These are phyloP conservation scores for Ceratina calcarata DNA, from an alignment of 1,140 invertebrate genomes.

Conservation along the genomic window DNA sequence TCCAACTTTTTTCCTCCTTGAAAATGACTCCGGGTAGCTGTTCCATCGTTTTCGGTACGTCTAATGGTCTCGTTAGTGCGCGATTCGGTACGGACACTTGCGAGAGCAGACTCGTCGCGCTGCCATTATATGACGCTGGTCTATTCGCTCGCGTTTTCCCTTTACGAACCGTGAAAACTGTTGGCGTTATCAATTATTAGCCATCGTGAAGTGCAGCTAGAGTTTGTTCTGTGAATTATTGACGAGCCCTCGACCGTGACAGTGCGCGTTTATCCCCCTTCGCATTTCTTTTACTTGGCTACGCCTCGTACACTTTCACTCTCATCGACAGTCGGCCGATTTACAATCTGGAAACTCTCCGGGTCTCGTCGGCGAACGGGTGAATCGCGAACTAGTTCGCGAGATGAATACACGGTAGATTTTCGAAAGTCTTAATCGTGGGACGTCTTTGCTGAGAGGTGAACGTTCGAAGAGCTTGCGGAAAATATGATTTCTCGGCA, in stretches of 20 bases:
- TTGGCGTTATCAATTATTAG: slow-evolving; percentile 37
- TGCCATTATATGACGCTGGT: neutral
- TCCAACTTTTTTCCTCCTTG: slow-evolving; percentile 29
- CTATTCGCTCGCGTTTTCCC: neutral
- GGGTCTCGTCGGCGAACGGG: too few relatives aligned
- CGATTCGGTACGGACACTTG: slow-evolving; percentile 7
- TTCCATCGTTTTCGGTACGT: slow-evolving; percentile 12
- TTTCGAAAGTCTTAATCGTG: too few relatives aligned
- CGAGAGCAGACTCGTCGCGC: neutral
- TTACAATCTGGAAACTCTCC: neutral
- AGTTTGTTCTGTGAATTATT: neutral
- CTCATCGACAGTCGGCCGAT: neutral
- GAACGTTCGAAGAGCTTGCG: too few relatives aligned
- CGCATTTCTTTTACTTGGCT: neutral
- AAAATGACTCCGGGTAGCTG: slow-evolving; percentile 1
- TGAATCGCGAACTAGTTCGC: too few relatives aligned
- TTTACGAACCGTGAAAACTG: slow-evolving; percentile 2
- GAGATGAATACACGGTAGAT: too few relatives aligned
- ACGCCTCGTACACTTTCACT: slow-evolving; percentile 10
- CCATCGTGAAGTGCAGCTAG: too few relatives aligned
- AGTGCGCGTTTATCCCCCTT: neutral
- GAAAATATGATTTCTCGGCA: too few relatives aligned
- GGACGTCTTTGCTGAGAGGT: too few relatives aligned
- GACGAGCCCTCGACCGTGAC: neutral
- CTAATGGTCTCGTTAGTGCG: slow-evolving; percentile 41